Base-by-base conservation (phyloP, 2,888 invertebrate genomes). In the Lissonota sp. region DNA sequence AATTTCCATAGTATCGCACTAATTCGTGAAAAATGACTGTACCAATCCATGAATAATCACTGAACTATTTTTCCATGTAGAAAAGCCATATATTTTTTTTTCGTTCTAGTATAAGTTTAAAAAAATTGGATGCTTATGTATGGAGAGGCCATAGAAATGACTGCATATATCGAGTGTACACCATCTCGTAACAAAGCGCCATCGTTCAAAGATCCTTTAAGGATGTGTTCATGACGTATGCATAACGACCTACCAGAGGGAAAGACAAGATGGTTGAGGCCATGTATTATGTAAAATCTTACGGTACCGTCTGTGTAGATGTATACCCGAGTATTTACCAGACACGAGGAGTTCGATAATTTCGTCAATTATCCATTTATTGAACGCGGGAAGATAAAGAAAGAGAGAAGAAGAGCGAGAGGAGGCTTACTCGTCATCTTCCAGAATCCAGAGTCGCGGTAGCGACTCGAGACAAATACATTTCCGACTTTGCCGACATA, bases 291-390 rank as follows among this genome's bases (percentile, higher is more conserved):
- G 8, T 55, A 69, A 16, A 40, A 3, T 69, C 26, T 26, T 26
- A 8, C 10, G 14, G 55, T 58, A 74, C 49, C 64, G 60, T n/a
- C 44, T 16, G 26, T 40, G 16, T 16, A 26, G 60, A 67, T 76
- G 53, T 16, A 46, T 46, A 39, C 55, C 37, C 49, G 67, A 53
- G 67, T 46, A 26, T 26, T 26, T 26, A 26, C 26, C 26, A 26
- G 26, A 26, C 26, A 26, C 26, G 26, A 26, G 26, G 26, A 26
- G n/a, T 46, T 67, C 67, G 78, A 79, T 79, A 63, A 79, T 79
- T 79, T 73, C 57, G 53, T 16, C 55, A 67, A 67, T 79, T 69
- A 79, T 70, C 74, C 66, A 79, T 79, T 79, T 69, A 74, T 69
- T 64, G 58, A 67, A 70, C 40, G 60, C 26, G 26, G 26, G 26